phyloP scores from a whole-genome alignment of 1,140 invertebrate genomes.

The Microplitis demolitor region DNA sequence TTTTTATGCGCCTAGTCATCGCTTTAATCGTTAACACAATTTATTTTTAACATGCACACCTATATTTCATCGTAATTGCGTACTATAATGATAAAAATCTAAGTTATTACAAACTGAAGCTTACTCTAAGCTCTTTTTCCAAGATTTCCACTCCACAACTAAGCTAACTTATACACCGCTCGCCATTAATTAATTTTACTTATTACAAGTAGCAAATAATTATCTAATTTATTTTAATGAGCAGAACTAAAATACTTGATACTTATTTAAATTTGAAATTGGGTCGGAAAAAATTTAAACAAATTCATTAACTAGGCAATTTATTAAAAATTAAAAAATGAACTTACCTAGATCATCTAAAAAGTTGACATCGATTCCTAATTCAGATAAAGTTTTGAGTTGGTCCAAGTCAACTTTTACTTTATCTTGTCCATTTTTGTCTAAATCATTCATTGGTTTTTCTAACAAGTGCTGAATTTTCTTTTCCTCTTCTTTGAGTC shows the following conservation, averaged over 20 bases:
- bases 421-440: conserved; percentile 55
- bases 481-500: conserved; percentile 68
- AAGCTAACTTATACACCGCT: background rate
- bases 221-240: too few relatives aligned
- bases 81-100: too few relatives aligned
- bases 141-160: background rate
- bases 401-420: conserved; percentile 73
- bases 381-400: conserved; percentile 71
- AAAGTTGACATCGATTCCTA: conserved; percentile 87
- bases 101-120: too few relatives aligned
- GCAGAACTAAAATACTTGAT: too few relatives aligned
- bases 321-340: conserved; percentile 35
- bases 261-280: too few relatives aligned
- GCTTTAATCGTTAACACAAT: too few relatives aligned
- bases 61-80: too few relatives aligned
- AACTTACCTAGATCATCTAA: conserved; percentile 75
- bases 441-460: conserved; percentile 58
- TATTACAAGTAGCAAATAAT: too few relatives aligned
- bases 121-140: too few relatives aligned
- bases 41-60: too few relatives aligned
- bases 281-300: background rate
- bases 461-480: conserved; percentile 64
- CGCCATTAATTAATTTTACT: background rate
- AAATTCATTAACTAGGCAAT: background rate
- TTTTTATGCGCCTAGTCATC: background rate